phyloP scores from a whole-genome alignment of 2,113 vertebrate species.

The Myotis brandtii region DNA sequence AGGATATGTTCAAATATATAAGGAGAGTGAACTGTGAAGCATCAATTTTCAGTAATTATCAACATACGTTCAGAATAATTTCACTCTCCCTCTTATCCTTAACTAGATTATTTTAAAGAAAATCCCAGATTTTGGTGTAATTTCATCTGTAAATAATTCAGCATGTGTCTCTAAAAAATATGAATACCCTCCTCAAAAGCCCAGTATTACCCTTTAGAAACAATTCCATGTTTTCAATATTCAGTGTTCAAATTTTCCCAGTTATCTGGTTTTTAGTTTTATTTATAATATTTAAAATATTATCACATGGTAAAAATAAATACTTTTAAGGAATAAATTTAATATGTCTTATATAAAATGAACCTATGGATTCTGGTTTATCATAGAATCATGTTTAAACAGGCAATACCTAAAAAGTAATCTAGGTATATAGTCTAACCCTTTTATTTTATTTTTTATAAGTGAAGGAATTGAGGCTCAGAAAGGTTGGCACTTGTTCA shows the following conservation, averaged over 20 bases:
- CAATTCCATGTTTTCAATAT: conserved; percentile 29
- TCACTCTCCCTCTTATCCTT: neutral
- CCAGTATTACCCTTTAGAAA: neutral
- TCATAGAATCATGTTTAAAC: conserved; percentile 24
- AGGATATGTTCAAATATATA: conserved; percentile 5
- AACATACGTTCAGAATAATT: neutral
- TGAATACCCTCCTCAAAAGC: neutral
- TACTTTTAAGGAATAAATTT: conserved; percentile 44
- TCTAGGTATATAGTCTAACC: neutral
- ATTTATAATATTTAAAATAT: neutral
- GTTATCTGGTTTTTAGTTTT: conserved; percentile 25
- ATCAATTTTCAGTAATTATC: conserved; percentile 1
- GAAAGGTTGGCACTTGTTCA: conserved; percentile 45
- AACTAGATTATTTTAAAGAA: conserved; percentile 36
- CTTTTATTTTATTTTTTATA: conserved; percentile 16
- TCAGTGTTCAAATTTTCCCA: neutral
- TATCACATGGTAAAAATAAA: conserved; percentile 6
- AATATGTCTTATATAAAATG: conserved; percentile 22
- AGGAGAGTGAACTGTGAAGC: neutral
- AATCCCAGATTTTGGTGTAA: neutral
- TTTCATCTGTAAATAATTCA: conserved; percentile 42
- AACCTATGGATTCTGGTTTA: neutral
- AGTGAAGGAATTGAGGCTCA: neutral
- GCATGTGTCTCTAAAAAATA: neutral
- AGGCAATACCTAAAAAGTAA: neutral